These are phyloP conservation scores for Aphodius sticticus DNA, from an alignment of 2,888 invertebrate genomes.

Conservation along the genomic window DNA sequence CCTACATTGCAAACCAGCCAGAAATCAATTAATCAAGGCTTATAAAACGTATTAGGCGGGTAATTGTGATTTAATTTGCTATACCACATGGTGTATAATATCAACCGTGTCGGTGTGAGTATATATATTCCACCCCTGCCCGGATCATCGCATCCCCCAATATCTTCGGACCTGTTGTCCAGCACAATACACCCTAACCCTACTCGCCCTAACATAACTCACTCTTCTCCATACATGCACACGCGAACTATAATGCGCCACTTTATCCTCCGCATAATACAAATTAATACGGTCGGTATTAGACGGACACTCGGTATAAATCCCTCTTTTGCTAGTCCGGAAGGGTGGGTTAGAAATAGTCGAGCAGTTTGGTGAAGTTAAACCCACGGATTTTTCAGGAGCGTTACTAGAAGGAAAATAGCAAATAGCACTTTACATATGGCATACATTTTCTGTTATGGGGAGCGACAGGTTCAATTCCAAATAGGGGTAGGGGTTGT, in stretches of 20 bases:
- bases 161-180: constrained; percentile 4
- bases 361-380: constrained; percentile 9
- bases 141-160: constrained; percentile 43
- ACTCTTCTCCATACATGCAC: background rate
- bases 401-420: constrained; percentile 28
- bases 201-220: constrained; percentile 51
- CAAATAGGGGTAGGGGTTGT: background rate
- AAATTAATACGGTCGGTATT: constrained; percentile 59
- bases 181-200: constrained; percentile 44
- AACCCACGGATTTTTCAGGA: constrained; percentile 29
- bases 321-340: background rate
- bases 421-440: constrained; percentile 55
- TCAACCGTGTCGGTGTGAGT: constrained; percentile 42
- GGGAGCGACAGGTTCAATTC: constrained; percentile 23
- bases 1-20: constrained; percentile 11
- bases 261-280: constrained; percentile 59
- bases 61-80: constrained; percentile 60
- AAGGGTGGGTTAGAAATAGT: background rate
- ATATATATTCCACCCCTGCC: constrained; percentile 44
- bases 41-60: constrained; percentile 32
- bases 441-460: constrained; percentile 47
- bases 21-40: constrained; percentile 33
- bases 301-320: constrained; percentile 51
- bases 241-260: constrained; percentile 52
- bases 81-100: constrained; percentile 57